Evolutionary conservation across 2,113 vertebrate genomes (phyloP).

Genomic region (Pardalotus punctatus): DNA sequence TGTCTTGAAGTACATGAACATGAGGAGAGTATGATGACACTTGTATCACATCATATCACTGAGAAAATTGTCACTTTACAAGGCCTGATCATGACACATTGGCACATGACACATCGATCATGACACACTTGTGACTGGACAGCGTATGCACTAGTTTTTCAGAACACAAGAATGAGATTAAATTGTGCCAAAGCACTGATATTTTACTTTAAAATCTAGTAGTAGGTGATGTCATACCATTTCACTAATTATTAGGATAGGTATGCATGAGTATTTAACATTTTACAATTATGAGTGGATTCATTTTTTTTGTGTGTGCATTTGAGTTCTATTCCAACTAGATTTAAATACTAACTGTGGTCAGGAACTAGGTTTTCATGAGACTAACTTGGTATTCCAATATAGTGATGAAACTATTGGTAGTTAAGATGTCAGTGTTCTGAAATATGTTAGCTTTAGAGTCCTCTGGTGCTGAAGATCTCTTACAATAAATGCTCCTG

Average conservation of each 20-base stretch:
- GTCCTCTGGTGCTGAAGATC: background rate
- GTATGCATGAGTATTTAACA: background rate
- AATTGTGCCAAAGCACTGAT: background rate
- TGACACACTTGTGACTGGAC: background rate
- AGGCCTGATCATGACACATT: background rate
- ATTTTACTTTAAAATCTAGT: background rate
- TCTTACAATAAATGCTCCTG: background rate
- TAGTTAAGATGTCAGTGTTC: background rate
- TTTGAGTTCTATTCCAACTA: background rate
- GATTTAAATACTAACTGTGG: background rate
- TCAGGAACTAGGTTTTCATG: background rate
- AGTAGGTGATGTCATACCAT: background rate
- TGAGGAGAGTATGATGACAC: background rate
- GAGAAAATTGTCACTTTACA: background rate
- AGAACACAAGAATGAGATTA: background rate
- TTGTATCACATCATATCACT: accelerated
- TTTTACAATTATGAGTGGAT: background rate
- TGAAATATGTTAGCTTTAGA: background rate
- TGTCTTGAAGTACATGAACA: background rate
- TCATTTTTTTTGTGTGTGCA: background rate
- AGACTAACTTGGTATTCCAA: background rate
- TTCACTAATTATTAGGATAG: background rate
- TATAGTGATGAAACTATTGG: background rate
- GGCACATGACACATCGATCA: accelerated
- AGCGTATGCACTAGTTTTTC: background rate